Conservation (phyloP, 1,140 invertebrate species). For the Calosoma granatense region DNA sequence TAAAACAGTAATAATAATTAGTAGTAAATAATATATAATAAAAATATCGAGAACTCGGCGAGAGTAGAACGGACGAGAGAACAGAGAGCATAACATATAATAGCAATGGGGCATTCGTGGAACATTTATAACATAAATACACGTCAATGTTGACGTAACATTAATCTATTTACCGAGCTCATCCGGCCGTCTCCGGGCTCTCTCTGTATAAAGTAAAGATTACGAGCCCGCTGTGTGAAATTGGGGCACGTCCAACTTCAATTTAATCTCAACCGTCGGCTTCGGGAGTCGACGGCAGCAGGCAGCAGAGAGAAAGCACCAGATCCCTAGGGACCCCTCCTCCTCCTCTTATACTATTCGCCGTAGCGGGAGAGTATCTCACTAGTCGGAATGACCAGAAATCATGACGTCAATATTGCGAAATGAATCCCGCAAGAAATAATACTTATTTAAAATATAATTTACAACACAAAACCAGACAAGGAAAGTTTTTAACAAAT, state of each 20-base stretch:
- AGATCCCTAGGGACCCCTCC: not conserved
- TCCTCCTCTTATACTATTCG: not conserved
- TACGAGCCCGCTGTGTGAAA: not conserved
- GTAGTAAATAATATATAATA: too few relatives aligned
- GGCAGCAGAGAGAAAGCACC: not conserved
- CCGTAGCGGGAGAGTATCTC: not conserved
- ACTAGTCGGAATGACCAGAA: not conserved
- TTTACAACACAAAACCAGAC: too few relatives aligned
- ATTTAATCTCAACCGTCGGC: slow-evolving; percentile 4
- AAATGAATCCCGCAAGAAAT: not conserved
- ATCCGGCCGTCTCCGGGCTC: not conserved
- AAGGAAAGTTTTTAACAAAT: too few relatives aligned
- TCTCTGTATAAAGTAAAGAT: not conserved
- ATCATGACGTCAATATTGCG: not conserved
- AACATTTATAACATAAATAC: not conserved
- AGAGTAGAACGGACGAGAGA: too few relatives aligned
- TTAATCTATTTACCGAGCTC: not conserved
- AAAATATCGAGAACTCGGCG: too few relatives aligned
- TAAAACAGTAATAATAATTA: too few relatives aligned
- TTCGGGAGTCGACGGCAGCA: too few relatives aligned
- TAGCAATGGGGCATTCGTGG: too few relatives aligned
- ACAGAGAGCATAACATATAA: too few relatives aligned
- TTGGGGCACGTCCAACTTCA: not conserved
- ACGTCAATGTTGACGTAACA: not conserved
- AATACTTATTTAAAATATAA: not conserved